These are phyloP conservation scores for Liopterus haemorrhoidalis DNA, from an alignment of 2,888 invertebrate genomes.

Conservation along the genomic window DNA sequence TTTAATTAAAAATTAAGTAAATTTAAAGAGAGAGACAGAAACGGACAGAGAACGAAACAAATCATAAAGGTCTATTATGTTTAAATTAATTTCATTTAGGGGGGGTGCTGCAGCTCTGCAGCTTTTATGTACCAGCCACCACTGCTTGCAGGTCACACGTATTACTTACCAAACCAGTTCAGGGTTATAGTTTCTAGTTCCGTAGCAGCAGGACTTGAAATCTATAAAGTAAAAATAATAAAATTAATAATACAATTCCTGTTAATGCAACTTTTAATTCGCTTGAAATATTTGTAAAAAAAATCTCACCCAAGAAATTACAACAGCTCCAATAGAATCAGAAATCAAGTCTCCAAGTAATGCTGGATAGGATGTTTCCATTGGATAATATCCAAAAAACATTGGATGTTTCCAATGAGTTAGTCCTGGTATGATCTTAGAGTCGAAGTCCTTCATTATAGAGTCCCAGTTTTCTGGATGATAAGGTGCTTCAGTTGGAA, in stretches of 20 bases:
- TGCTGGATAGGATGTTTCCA: slow-evolving; percentile 96
- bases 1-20: too few relatives aligned
- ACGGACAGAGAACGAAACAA: slow-evolving; percentile 11
- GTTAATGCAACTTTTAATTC: too few relatives aligned
- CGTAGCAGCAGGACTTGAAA: slow-evolving; percentile 77
- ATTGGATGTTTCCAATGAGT: slow-evolving; percentile 99
- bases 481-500: slow-evolving; percentile 75
- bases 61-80: slow-evolving; percentile 20
- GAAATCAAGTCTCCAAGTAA: slow-evolving; percentile 96
- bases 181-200: slow-evolving; percentile 77
- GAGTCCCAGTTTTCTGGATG: slow-evolving; percentile 79
- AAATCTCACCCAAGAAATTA: slow-evolving; percentile 88
- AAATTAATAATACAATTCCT: neutral
- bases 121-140: too few relatives aligned
- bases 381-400: slow-evolving; percentile 98
- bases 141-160: too few relatives aligned
- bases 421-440: slow-evolving; percentile 89
- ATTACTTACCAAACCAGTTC: slow-evolving; percentile 71
- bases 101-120: too few relatives aligned
- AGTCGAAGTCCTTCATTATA: slow-evolving; percentile 87
- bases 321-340: slow-evolving; percentile 93
- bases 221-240: slow-evolving; percentile 47
- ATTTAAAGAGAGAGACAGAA: too few relatives aligned
- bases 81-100: too few relatives aligned
- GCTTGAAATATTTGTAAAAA: neutral